Percentiles rank a stretch among this genome's conserved stretches.
Conservation (phyloP, 2,888 invertebrate genomes). For the Psococerastis gibbosa region DNA sequence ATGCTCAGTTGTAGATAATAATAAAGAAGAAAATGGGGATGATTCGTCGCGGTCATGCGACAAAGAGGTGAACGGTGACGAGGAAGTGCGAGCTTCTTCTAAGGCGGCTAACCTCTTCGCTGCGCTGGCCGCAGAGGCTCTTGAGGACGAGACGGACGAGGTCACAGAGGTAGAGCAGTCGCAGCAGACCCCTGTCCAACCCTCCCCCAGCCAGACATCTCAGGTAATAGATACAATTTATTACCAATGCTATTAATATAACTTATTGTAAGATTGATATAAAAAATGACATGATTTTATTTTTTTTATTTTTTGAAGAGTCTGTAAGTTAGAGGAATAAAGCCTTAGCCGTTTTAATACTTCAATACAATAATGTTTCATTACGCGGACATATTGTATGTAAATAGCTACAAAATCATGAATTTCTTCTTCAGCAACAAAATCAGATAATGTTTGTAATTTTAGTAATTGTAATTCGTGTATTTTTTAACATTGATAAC, state of each 20-base stretch:
- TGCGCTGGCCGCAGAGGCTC: constrained; percentile 63
- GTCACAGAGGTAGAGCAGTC: constrained; percentile 19
- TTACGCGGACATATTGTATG: no score
- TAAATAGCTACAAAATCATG: no score
- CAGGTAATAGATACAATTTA: no score
- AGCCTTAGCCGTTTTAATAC: no score
- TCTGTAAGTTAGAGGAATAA: neutral
- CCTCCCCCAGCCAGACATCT: constrained; percentile 14
- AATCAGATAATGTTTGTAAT: no score
- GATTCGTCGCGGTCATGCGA: neutral
- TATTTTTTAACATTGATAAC: no score
- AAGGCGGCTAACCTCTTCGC: constrained; percentile 74
- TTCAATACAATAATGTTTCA: no score
- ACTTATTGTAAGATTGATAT: no score
- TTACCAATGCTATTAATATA: no score
- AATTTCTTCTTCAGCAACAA: no score
- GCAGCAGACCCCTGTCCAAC: constrained; percentile 15
- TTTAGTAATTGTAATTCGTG: no score
- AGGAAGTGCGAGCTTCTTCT: constrained; percentile 37
- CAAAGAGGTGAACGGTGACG: constrained; percentile 11
- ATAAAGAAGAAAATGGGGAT: constrained; percentile 1
- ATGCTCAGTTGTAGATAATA: neutral
- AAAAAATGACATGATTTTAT: neutral
- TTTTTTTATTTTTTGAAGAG: neutral
- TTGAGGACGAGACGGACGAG: constrained; percentile 45